These are phyloP conservation scores for Mycteria americana DNA, from an alignment of 2,797 vertebrate genomes.

Conservation along the genomic window DNA sequence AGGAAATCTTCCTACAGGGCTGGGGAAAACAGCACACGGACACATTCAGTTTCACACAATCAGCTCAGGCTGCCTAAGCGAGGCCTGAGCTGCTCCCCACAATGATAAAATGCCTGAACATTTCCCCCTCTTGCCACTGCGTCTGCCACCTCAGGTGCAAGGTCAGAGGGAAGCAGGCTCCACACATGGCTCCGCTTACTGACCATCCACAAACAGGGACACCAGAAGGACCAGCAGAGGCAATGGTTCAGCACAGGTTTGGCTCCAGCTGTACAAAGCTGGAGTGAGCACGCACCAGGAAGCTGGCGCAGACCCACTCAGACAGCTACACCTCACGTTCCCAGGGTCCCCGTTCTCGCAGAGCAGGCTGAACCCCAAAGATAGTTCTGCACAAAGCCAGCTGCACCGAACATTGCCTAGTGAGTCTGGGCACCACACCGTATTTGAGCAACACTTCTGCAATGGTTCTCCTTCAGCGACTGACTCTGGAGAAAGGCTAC, in stretches of 20 bases:
- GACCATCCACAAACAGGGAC: too few species aligned
- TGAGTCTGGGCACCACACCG: rapidly evolving
- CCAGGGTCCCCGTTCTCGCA: rapidly evolving
- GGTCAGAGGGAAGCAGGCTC: rapidly evolving
- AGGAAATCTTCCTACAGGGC: neutral
- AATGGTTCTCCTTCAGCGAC: rapidly evolving
- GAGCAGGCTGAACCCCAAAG: neutral
- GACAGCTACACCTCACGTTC: too few species aligned
- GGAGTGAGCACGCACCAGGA: rapidly evolving
- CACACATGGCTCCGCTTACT: rapidly evolving
- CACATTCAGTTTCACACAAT: rapidly evolving
- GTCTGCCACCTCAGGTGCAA: neutral
- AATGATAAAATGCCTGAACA: rapidly evolving
- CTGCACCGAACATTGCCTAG: rapidly evolving
- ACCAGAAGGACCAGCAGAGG: neutral
- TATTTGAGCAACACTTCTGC: neutral
- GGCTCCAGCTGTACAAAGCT: neutral
- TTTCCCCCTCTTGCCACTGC: neutral
- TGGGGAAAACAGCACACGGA: rapidly evolving
- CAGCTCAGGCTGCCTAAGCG: neutral
- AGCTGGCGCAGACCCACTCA: neutral
- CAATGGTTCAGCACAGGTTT: rapidly evolving
- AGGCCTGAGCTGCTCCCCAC: neutral
- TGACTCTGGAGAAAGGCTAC: neutral
- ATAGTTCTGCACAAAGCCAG: neutral